Conservation (phyloP, 2,888 invertebrate genomes). For the Sussaba pulchella region DNA sequence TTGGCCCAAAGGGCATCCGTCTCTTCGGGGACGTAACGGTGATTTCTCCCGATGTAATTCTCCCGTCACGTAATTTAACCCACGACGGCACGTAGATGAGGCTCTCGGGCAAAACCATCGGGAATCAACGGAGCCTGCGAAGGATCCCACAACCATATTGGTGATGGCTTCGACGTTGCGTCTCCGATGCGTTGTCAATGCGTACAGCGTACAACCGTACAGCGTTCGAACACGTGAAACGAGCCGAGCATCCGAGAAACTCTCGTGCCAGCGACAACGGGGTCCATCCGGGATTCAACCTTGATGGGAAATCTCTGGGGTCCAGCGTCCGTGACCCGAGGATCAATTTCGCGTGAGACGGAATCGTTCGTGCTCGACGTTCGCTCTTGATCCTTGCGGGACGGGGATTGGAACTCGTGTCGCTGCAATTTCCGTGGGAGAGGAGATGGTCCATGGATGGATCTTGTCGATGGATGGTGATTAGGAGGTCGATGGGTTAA, state of each 20-base stretch:
- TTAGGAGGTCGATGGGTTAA: too few species aligned
- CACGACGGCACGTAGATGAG: conserved; percentile 43
- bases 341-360: conserved; percentile 57
- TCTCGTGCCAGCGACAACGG: conserved; percentile 24
- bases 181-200: conserved; percentile 43
- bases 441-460: background rate
- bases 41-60: conserved; percentile 60
- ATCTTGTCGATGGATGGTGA: too few species aligned
- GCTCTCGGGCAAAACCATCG: conserved; percentile 14
- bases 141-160: conserved; percentile 44
- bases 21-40: conserved; percentile 42
- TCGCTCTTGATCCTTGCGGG: background rate
- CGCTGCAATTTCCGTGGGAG: conserved; percentile 6
- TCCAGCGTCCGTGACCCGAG: conserved; percentile 54
- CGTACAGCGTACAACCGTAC: too few species aligned
- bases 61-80: conserved; percentile 54
- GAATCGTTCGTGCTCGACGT: background rate
- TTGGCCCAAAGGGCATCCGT: conserved; percentile 25
- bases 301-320: conserved; percentile 64
- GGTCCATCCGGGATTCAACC: conserved; percentile 19
- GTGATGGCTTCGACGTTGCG: conserved; percentile 42
- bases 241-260: conserved; percentile 32
- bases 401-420: conserved; percentile 7
- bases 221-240: conserved; percentile 53
- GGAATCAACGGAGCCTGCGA: conserved; percentile 36